Conservation (phyloP, 2,888 invertebrate genomes). For the Pheosia tremula region DNA sequence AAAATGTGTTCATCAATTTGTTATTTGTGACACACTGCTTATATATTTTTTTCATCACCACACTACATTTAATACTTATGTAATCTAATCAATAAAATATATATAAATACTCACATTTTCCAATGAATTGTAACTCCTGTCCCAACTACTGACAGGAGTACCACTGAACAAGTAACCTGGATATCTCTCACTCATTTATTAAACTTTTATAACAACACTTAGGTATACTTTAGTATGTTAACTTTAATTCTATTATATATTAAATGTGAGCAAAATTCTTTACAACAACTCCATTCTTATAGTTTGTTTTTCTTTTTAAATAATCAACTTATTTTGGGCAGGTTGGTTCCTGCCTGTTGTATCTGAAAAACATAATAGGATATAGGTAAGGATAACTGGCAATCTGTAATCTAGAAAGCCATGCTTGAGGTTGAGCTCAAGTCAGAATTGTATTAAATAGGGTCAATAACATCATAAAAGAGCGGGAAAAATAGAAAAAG, state of each 20-base stretch:
- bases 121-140: constrained; percentile 73
- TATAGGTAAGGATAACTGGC: background rate
- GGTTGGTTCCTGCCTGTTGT: constrained; percentile 22
- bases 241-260: constrained; percentile 20
- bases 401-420: background rate
- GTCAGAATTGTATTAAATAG: constrained; percentile 11
- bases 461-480: constrained; percentile 20
- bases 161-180: constrained; percentile 77
- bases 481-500: constrained; percentile 18
- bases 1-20: too few relatives aligned
- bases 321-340: constrained; percentile 22
- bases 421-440: background rate
- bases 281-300: constrained; percentile 46
- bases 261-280: constrained; percentile 57
- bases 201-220: constrained; percentile 32
- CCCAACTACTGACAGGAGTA: constrained; percentile 81
- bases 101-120: constrained; percentile 72
- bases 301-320: constrained; percentile 29
- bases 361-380: constrained; percentile 22
- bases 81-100: constrained; percentile 2
- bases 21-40: too few relatives aligned
- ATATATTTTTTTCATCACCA: too few relatives aligned
- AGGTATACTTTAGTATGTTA: constrained; percentile 3
- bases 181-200: constrained; percentile 74
- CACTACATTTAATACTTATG: background rate